A percentile compares a stretch with the other conserved stretches of the same genome.
Evolutionary conservation across 2,797 vertebrate species (phyloP).

Genomic region (Cichlasoma orientale): DNA sequence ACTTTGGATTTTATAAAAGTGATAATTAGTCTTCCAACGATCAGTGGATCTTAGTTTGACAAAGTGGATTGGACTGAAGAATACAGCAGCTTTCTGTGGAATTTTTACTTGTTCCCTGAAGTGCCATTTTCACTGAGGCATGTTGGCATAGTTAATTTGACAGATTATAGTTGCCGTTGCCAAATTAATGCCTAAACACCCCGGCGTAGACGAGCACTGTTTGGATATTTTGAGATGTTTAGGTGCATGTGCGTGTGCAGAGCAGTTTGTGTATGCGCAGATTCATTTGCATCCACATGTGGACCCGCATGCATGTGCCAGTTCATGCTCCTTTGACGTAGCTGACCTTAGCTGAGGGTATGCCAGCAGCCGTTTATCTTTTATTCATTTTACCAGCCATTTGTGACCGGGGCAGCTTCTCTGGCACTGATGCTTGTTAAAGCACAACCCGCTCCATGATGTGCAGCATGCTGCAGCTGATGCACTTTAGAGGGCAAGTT

Average conservation of each 20-base stretch:
- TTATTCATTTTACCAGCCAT: constrained; percentile 81
- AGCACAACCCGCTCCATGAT: constrained; percentile 56
- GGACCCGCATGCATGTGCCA: background rate
- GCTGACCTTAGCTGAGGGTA: constrained; percentile 74
- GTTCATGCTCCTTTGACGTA: constrained; percentile 44
- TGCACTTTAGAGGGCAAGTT: background rate
- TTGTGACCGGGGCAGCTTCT: constrained; percentile 69
- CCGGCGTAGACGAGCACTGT: background rate
- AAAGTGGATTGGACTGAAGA: constrained; percentile 1
- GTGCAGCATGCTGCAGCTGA: constrained; percentile 14
- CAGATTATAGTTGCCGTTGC: constrained; percentile 8
- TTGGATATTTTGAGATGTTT: background rate
- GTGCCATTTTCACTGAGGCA: constrained; percentile 2
- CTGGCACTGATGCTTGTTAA: constrained; percentile 66
- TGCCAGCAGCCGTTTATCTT: constrained; percentile 77
- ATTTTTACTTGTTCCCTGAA: constrained; percentile 1
- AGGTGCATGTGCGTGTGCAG: background rate
- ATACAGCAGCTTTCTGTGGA: constrained; percentile 4
- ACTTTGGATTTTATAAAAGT: background rate
- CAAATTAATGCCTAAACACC: constrained; percentile 27
- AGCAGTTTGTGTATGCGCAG: background rate
- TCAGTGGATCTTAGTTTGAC: background rate
- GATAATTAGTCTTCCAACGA: background rate
- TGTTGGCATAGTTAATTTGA: constrained; percentile 12
- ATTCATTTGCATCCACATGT: background rate